Conservation (phyloP, 2,797 vertebrate genomes). For the Brachyrhaphis roseni region DNA sequence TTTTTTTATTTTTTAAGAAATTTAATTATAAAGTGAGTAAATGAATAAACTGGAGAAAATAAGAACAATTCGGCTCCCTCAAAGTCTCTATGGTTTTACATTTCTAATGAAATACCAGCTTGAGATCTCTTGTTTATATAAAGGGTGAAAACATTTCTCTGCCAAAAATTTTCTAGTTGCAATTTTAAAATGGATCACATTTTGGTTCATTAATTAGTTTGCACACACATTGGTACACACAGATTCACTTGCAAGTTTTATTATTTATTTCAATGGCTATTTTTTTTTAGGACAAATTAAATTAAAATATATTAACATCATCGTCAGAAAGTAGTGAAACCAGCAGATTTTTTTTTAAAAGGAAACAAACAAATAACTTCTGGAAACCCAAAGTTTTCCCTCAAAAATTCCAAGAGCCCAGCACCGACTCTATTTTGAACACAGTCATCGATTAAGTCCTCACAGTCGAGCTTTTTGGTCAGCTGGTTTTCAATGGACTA, state of each 20-base stretch:
- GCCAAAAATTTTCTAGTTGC: not conserved
- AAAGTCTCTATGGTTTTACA: not conserved
- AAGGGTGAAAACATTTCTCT: not conserved
- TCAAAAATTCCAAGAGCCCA: too few relatives aligned
- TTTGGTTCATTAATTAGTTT: not conserved
- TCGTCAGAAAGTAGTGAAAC: too few relatives aligned
- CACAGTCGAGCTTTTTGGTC: too few relatives aligned
- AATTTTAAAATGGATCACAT: not conserved
- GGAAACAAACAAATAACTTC: too few relatives aligned
- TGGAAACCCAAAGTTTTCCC: too few relatives aligned
- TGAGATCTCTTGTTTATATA: not conserved
- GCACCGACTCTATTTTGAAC: too few relatives aligned
- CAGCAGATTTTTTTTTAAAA: too few relatives aligned
- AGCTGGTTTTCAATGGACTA: too few relatives aligned
- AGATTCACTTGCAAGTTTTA: not conserved
- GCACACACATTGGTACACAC: not conserved
- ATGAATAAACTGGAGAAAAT: not conserved
- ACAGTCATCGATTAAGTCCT: too few relatives aligned
- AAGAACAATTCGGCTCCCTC: not conserved
- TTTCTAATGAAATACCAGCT: not conserved
- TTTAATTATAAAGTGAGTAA: not conserved
- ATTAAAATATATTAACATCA: too few relatives aligned
- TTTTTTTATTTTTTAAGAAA: not conserved
- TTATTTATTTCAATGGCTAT: not conserved
- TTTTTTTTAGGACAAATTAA: not conserved